Conservation (phyloP, 2,888 invertebrate species). For the Orthonevra nobilis region DNA sequence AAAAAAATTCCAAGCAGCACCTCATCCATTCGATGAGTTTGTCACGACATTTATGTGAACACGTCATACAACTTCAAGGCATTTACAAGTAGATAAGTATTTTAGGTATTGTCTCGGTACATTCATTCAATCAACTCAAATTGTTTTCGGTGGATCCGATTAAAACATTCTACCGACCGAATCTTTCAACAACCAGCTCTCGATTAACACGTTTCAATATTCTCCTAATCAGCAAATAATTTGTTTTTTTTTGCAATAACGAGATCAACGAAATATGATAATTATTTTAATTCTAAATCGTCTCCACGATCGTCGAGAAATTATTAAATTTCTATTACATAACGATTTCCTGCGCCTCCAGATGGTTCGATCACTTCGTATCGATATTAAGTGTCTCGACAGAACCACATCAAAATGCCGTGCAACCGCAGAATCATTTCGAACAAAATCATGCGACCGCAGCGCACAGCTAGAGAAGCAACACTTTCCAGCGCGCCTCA, state of each 20-base stretch:
- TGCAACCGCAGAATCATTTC: conserved; percentile 18
- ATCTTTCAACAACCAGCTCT: no score
- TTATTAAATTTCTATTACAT: conserved; percentile 6
- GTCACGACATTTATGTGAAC: no score
- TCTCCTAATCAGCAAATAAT: conserved; percentile 9
- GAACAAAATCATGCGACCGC: conserved; percentile 40
- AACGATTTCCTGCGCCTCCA: conserved; percentile 3
- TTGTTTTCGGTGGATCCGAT: no score
- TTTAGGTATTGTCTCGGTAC: no score
- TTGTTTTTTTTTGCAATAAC: neutral
- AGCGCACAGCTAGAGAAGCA: conserved; percentile 2
- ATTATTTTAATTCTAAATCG: neutral
- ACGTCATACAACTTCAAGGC: no score
- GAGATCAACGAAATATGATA: conserved; percentile 4
- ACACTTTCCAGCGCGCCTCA: neutral
- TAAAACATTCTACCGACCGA: no score
- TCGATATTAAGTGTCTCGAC: conserved; percentile 16
- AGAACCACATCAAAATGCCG: conserved; percentile 32
- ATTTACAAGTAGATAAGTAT: no score
- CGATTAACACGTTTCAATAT: no score
- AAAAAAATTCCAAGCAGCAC: no score
- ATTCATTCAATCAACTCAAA: no score
- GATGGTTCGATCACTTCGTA: conserved; percentile 17
- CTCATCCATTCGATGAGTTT: no score
- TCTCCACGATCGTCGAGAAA: conserved; percentile 3